phyloP scores from a whole-genome alignment of 2,888 invertebrate genomes.

The Baronia brevicornis region DNA sequence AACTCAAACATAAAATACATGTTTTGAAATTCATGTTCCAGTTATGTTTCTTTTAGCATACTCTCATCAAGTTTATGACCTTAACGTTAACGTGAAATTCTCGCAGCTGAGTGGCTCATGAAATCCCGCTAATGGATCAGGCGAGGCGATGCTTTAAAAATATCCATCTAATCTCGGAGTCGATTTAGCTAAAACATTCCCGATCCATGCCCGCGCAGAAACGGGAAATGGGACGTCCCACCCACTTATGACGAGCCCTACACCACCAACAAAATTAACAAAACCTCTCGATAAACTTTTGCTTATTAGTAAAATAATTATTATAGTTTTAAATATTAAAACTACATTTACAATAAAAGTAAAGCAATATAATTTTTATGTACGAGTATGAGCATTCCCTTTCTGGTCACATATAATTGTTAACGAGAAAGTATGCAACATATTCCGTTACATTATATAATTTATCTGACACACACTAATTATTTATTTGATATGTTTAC shows the following conservation, averaged over 20 bases:
- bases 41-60: conserved; percentile 17
- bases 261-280: conserved; percentile 14
- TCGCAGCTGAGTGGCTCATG: conserved; percentile 43
- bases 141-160: conserved; percentile 60
- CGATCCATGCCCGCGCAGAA: conserved; percentile 44
- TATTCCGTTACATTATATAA: too few relatives aligned
- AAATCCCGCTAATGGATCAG: conserved; percentile 62
- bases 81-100: conserved; percentile 44
- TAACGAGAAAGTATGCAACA: too few relatives aligned
- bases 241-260: conserved; percentile 41
- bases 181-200: conserved; percentile 60
- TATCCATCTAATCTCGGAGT: conserved; percentile 58
- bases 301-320: not conserved
- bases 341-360: too few relatives aligned
- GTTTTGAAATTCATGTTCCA: conserved; percentile 5
- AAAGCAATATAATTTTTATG: too few relatives aligned
- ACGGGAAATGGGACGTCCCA: conserved; percentile 51
- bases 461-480: too few relatives aligned
- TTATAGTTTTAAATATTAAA: too few relatives aligned
- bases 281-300: not conserved
- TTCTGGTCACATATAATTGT: too few relatives aligned
- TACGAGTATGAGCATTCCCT: too few relatives aligned
- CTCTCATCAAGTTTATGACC: conserved; percentile 29
- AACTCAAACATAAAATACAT: not conserved
- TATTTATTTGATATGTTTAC: too few relatives aligned